Evolutionary conservation across 2,888 invertebrate genomes (phyloP), one percentile per base, ranked within the genome.

Genomic region (Habroteleia sp.): DNA sequence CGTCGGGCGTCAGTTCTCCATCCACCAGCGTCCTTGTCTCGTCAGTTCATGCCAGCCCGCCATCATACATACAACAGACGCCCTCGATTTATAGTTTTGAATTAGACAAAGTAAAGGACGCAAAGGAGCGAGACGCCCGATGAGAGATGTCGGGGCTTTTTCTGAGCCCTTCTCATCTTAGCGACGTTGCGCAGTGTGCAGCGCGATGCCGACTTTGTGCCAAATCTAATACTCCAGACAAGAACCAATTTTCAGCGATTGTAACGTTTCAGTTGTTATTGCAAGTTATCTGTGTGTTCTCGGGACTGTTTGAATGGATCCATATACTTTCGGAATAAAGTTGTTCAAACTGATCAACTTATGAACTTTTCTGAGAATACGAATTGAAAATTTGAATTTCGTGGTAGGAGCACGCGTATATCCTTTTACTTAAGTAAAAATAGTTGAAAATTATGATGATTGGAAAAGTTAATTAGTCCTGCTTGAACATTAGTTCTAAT

Each of bases 1-100:
- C 31, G 17, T 72, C 68, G 27, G 17, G 16, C 58, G 33, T 10
- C 44, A 29, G 41, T 58, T 48, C 68, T 58, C 65, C 46, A 48
- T 50, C 33, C 14, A 1, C 27, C 1, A 27, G 17, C 23, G 20
- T 42, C 60, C 60, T 62, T 39, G 39, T 63, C 46, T 54, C 42
- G 71, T 42, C 46, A 66, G 71, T 50, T 68, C 74, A 74, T 69
- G 74, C 66, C 71, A 66, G 14, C 81, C 83, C 82, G 82, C 85
- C 85, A 83, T 86, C 86, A 85, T 85, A 86, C 87, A 85, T 84
- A 85, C 86, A 86, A 83, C 87, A 87, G 86, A 86, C 85, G 83
- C 85, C 84, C 86, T 84, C 85, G 85, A 87, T 87, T 87, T 87
- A 87, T 87, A 83, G 86, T 87, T 87, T 87, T 86, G 86, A 86